Base-by-base conservation (phyloP, 1,140 invertebrate genomes). In the Drosophila tsacasi region DNA sequence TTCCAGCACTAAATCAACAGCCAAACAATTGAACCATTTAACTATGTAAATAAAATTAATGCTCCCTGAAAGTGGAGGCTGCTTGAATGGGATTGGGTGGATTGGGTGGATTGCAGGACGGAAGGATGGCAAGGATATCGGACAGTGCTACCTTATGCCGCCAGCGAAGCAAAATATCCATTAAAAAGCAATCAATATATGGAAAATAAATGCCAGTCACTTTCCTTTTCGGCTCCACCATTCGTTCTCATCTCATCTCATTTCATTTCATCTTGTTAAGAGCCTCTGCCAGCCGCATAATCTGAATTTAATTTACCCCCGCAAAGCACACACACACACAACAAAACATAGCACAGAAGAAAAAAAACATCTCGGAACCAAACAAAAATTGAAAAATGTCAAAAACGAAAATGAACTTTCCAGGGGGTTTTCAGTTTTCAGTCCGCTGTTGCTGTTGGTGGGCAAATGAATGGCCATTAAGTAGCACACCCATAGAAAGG, bases 1-100 rank as follows among this genome's bases (percentile, higher is more conserved):
- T 89, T 89, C 84, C 80, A 86, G 83, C 84, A 84, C 69, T 87
- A 87, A 87, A 87, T 87, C 84, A 87, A 87, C 84, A 87, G 83
- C 79, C 84, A 87, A 87, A 87, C 81, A 87, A 89, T 89, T 87
- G 77, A 87, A 89, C 84, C 84, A 87, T 87, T 87, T 87, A 87
- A 87, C 84, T 87, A 87, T 89, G 84, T 87, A 87, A 87, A 87
- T 89, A 87, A 79, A 84, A 87, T 89, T 89, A 87, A 87, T 87
- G 78, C 79, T 40, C 69, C 55, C 69, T 66, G 69, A 66, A 52
- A 59, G 40, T 35, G 50, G 52, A 35, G 69, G 46, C 42, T 17
- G 15, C 17, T 40, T 15, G 35, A 50, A 42, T 15, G 46, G 47
- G 25, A 37, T 32, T 39, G 32, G 19, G 15, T 12, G 47, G 25